Evolutionary conservation across 2,113 vertebrate species (phyloP), one percentile per base, ranked within the genome.

Genomic region (Plectropomus leopardus): DNA sequence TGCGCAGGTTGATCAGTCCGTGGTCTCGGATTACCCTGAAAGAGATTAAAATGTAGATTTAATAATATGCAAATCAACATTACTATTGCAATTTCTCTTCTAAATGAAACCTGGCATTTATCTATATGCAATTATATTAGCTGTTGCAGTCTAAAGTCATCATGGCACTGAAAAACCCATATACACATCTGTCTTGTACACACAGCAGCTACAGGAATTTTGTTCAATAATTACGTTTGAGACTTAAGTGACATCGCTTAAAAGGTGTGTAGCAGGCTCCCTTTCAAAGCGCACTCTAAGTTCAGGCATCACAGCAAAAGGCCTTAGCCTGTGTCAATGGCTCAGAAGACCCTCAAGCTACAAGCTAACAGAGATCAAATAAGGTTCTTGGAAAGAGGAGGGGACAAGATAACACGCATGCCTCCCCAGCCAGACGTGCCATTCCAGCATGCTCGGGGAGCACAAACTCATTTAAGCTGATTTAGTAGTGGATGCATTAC

Each of bases 1-100:
- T 99, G 28, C 97, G 94, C 89, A 99, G 94, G 94, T 99, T 99
- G 94, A 99, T 98, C 75, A 99, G 95, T 59, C 98, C 98, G 1
- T 99, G 98, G 89, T 99, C 98, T 94, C 98, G 95, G 93, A 99
- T 96, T 82, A 99, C 97, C 94, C 98, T 99, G 94, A 48, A 94
- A 96, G 82, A 79, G 65, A 92, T 85, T 9, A 30, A 79, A 21
- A 82, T 48, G 42, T n/a, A 44, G 24, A 44, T 82, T 77, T 66
- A 76, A 26, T 63, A 78, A 17, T 24, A 64, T 78, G 59, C 32
- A 59, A 64, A 84, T 73, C 34, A 13, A 51, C 57, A 40, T 59
- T 54, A 23, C 23, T 19, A 83, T 71, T 58, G 32, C 34, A 2
- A 11, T 24, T 15, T 59, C 30, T 45, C 40, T 61, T 28, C 34